Percentiles rank a stretch among this genome's conserved stretches.
Conservation (phyloP, 2,888 invertebrate species). For the Drosophila prolongata region DNA sequence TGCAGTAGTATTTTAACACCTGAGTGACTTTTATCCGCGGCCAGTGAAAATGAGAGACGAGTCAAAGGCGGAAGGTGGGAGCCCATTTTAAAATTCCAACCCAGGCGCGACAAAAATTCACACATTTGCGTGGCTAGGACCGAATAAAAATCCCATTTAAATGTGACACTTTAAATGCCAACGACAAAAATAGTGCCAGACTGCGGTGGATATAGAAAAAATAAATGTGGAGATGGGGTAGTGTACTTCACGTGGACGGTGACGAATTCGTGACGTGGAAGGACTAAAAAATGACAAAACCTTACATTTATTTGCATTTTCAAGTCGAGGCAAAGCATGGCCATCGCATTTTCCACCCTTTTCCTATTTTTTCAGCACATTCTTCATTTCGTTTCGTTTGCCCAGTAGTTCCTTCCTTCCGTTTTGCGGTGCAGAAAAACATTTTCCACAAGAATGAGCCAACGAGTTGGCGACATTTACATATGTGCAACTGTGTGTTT, state of each 20-base stretch:
- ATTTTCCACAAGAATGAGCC: slow-evolving; percentile 77
- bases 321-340: slow-evolving; percentile 47
- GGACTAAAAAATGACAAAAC: slow-evolving; percentile 59
- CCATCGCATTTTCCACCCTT: slow-evolving; percentile 42
- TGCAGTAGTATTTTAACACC: slow-evolving; percentile 71
- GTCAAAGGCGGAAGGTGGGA: slow-evolving; percentile 2
- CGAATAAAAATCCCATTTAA: slow-evolving; percentile 78
- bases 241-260: slow-evolving; percentile 56
- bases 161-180: slow-evolving; percentile 81
- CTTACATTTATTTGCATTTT: slow-evolving; percentile 80
- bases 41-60: slow-evolving; percentile 30
- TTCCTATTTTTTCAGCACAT: slow-evolving; percentile 51
- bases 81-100: slow-evolving; percentile 67
- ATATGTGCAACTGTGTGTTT: slow-evolving; percentile 63
- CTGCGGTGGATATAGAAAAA: slow-evolving; percentile 2
- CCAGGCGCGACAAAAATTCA: slow-evolving; percentile 59
- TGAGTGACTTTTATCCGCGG: slow-evolving; percentile 70
- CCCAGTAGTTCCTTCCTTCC: slow-evolving; percentile 76
- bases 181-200: slow-evolving; percentile 73
- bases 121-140: slow-evolving; percentile 59
- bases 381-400: slow-evolving; percentile 70
- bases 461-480: slow-evolving; percentile 75
- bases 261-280: slow-evolving; percentile 77
- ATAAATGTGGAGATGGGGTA: slow-evolving; percentile 1
- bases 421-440: slow-evolving; percentile 67